Evolutionary conservation across 1,140 invertebrate genomes (phyloP).

Genomic region (Calycopis cecrops): DNA sequence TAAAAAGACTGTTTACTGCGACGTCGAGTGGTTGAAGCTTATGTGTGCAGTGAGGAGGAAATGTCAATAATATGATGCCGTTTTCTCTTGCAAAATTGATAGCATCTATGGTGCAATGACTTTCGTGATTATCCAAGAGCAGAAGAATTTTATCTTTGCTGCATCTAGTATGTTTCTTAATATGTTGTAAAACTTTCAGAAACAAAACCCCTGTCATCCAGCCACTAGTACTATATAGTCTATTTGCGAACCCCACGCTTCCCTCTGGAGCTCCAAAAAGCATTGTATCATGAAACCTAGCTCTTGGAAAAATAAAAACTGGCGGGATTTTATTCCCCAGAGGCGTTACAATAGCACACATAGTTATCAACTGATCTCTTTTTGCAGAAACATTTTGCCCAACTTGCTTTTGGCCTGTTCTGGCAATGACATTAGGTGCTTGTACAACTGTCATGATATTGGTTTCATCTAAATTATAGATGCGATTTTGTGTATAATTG

Average conservation of each 20-base stretch:
- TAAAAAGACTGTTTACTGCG: conserved; percentile 50
- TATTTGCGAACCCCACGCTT: conserved; percentile 35
- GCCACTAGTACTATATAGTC: conserved; percentile 37
- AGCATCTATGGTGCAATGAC: conserved; percentile 37
- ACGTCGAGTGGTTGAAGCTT: conserved; percentile 68
- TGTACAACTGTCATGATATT: conserved; percentile 65
- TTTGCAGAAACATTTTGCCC: conserved; percentile 54
- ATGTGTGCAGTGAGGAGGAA: conserved; percentile 52
- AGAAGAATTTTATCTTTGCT: conserved; percentile 27
- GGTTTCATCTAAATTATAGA: conserved; percentile 65
- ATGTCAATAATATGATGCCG: conserved; percentile 47
- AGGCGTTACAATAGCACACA: conserved; percentile 41
- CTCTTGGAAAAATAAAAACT: conserved; percentile 45
- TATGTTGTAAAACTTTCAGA: conserved; percentile 46
- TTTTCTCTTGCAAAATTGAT: conserved; percentile 37
- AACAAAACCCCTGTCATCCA: conserved; percentile 52
- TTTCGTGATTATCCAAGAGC: conserved; percentile 59
- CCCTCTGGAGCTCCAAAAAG: conserved; percentile 32
- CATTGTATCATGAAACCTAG: conserved; percentile 37
- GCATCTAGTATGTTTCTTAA: conserved; percentile 22
- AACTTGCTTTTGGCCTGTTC: conserved; percentile 49
- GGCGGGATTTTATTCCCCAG: conserved; percentile 36
- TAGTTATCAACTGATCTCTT: conserved; percentile 44
- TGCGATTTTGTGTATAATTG: conserved; percentile 40
- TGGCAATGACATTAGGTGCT: conserved; percentile 51